phyloP scores from a whole-genome alignment of 2,888 invertebrate species.

The Heliconius sara region DNA sequence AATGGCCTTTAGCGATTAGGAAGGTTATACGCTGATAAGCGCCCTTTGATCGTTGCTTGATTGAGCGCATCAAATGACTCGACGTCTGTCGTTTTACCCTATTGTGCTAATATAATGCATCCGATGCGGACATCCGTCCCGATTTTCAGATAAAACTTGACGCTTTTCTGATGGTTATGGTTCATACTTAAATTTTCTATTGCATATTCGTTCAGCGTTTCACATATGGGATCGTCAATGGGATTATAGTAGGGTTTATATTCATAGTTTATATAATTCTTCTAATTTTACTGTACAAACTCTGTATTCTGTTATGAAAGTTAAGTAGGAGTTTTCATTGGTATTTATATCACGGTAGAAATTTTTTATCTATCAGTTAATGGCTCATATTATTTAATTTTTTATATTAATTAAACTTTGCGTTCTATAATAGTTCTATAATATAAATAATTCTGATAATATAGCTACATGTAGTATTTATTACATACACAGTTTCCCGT shows the following conservation, averaged over 20 bases:
- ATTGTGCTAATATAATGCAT: slow-evolving; percentile 29
- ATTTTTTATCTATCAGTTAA: too few relatives aligned
- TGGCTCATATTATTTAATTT: too few relatives aligned
- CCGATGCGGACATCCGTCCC: slow-evolving; percentile 22
- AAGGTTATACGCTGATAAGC: slow-evolving; percentile 54
- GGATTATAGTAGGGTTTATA: background rate
- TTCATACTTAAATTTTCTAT: slow-evolving; percentile 16
- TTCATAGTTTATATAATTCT: background rate
- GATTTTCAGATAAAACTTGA: slow-evolving; percentile 21
- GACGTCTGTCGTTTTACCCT: slow-evolving; percentile 48
- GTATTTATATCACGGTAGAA: background rate
- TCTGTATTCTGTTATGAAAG: background rate
- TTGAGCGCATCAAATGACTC: slow-evolving; percentile 52
- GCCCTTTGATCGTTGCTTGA: slow-evolving; percentile 60
- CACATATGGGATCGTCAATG: background rate
- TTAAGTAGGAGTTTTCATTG: background rate
- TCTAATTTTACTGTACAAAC: background rate
- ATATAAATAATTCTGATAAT: too few relatives aligned
- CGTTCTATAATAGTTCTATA: too few relatives aligned
- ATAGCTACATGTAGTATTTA: too few relatives aligned
- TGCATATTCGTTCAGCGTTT: background rate
- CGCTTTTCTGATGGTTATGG: slow-evolving; percentile 22
- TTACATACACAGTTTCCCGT: too few relatives aligned
- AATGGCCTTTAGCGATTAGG: slow-evolving; percentile 51
- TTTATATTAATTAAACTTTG: too few relatives aligned